phyloP scores from a whole-genome alignment of 2,888 invertebrate genomes.

The Balanococcus diminutus region DNA sequence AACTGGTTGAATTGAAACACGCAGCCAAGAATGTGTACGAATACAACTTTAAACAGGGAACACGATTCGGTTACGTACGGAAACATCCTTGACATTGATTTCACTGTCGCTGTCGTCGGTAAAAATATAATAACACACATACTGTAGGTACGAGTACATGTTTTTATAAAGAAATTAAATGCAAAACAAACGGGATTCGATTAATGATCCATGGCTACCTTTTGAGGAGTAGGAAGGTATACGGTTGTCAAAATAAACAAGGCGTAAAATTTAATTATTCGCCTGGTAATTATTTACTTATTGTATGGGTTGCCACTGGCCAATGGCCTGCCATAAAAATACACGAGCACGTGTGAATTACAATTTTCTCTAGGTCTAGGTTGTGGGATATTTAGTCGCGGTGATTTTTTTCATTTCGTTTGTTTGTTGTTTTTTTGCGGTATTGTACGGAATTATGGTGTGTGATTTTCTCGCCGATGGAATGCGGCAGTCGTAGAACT shows the following conservation, averaged over 20 bases:
- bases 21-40: background rate
- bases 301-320: background rate
- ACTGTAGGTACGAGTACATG: background rate
- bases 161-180: background rate
- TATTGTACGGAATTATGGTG: background rate
- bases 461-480: background rate
- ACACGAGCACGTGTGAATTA: background rate
- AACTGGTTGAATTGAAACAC: background rate
- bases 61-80: conserved; percentile 4
- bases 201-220: background rate
- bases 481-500: background rate
- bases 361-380: conserved; percentile 6
- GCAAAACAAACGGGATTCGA: background rate
- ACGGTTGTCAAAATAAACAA: background rate
- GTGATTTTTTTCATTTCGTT: background rate
- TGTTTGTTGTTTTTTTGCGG: background rate
- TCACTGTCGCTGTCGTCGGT: background rate
- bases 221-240: background rate
- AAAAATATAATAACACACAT: background rate
- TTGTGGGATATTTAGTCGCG: background rate
- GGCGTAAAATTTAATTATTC: background rate
- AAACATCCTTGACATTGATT: conserved; percentile 4
- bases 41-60: background rate
- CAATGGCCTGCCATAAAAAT: background rate
- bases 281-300: background rate